These are phyloP conservation scores for Philopedon plagiatum DNA, from an alignment of 2,888 invertebrate genomes.

Conservation along the genomic window DNA sequence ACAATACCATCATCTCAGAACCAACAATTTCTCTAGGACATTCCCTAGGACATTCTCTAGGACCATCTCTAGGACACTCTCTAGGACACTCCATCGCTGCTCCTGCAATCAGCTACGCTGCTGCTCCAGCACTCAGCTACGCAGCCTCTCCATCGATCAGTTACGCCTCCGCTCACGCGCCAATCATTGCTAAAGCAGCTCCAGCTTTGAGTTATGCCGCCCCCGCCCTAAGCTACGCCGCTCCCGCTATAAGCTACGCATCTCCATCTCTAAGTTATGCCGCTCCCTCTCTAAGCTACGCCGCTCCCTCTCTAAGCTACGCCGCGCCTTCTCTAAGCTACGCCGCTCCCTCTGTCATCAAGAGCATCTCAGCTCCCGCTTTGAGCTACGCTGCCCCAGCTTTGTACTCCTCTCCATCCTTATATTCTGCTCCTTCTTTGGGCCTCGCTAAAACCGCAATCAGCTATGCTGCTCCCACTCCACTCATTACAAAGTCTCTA, in stretches of 20 bases:
- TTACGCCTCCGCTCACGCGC: conserved; percentile 21
- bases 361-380: conserved; percentile 36
- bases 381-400: conserved; percentile 45
- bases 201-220: conserved; percentile 2
- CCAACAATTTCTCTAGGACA: conserved; percentile 28
- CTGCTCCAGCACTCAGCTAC: conserved; percentile 25
- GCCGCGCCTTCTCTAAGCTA: conserved; percentile 39
- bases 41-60: not conserved
- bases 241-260: conserved; percentile 26
- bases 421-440: conserved; percentile 20
- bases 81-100: not conserved
- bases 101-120: not conserved
- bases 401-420: conserved; percentile 26
- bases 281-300: conserved; percentile 29
- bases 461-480: conserved; percentile 38
- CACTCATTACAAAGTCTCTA: conserved; percentile 33
- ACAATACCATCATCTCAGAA: conserved; percentile 42
- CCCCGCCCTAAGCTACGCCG: conserved; percentile 25
- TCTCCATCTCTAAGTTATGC: conserved; percentile 19
- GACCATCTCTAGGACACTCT: not conserved
- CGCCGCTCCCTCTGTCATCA: conserved; percentile 36
- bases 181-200: conserved; percentile 35
- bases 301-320: conserved; percentile 37
- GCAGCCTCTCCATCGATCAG: conserved; percentile 32
- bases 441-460: conserved; percentile 37